phyloP scores from a whole-genome alignment of 2,888 invertebrate species.

The Horisme vitalbata region DNA sequence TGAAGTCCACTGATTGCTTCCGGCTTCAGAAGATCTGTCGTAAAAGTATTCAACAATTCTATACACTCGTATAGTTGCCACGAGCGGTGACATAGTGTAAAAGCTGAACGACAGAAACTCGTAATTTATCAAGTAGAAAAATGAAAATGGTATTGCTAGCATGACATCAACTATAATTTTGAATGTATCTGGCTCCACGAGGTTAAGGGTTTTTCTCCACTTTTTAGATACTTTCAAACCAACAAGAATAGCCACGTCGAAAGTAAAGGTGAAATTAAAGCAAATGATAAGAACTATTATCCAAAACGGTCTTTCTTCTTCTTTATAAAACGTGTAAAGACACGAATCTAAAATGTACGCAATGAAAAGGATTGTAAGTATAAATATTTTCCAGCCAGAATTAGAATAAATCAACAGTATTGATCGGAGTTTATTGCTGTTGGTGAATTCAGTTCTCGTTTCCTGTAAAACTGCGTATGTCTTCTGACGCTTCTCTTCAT shows the following conservation, averaged over 20 bases:
- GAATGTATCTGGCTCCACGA: conserved; percentile 65
- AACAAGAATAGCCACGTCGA: conserved; percentile 62
- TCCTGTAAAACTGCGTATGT: conserved; percentile 72
- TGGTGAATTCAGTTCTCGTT: conserved; percentile 59
- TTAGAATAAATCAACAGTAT: conserved; percentile 65
- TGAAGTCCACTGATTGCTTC: conserved; percentile 75
- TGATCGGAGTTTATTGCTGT: conserved; percentile 59
- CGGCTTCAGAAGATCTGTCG: conserved; percentile 68
- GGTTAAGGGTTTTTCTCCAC: conserved; percentile 73
- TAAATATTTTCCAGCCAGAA: conserved; percentile 63
- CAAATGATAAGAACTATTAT: conserved; percentile 54
- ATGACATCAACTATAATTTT: conserved; percentile 60
- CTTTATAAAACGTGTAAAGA: conserved; percentile 61
- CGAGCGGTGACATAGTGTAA: conserved; percentile 62
- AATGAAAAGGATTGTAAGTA: conserved; percentile 59
- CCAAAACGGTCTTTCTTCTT: conserved; percentile 51
- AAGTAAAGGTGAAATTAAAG: conserved; percentile 59
- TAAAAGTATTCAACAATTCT: conserved; percentile 71
- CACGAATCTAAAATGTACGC: conserved; percentile 66
- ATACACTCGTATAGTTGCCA: conserved; percentile 65
- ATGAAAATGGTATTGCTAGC: conserved; percentile 64
- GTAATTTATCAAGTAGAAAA: conserved; percentile 56
- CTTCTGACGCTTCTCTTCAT: conserved; percentile 52
- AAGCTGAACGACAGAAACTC: conserved; percentile 45
- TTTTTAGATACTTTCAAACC: conserved; percentile 68